Conservation (phyloP, 2,888 invertebrate genomes). For the Branchinecta sandiegonensis region DNA sequence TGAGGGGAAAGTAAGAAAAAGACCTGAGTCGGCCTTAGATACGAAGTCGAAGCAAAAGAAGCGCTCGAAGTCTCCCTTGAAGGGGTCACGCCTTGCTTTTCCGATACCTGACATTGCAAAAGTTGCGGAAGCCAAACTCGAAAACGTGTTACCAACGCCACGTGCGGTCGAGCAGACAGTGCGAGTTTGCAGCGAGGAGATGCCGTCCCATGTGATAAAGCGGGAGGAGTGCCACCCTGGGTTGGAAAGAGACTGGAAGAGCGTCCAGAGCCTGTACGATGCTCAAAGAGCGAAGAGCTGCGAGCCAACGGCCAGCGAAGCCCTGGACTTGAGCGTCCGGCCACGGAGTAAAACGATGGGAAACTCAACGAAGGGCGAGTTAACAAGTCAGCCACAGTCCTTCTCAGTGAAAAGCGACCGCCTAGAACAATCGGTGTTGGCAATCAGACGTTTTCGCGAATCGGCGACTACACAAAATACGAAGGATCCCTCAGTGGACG, state of each 20-base stretch:
- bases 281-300: neutral
- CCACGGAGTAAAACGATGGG: slow-evolving; percentile 4
- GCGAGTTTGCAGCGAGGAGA: too few relatives aligned
- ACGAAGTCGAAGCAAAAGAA: neutral
- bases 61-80: neutral
- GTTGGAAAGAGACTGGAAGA: too few relatives aligned
- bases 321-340: slow-evolving; percentile 12
- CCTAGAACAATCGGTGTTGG: neutral
- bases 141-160: too few relatives aligned
- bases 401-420: neutral
- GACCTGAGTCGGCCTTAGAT: neutral
- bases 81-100: neutral
- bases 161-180: too few relatives aligned
- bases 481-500: too few relatives aligned
- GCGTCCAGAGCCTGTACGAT: too few relatives aligned
- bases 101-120: too few relatives aligned
- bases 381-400: neutral
- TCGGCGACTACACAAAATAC: too few relatives aligned
- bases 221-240: too few relatives aligned
- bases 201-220: too few relatives aligned
- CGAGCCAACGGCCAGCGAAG: neutral
- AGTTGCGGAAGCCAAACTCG: too few relatives aligned
- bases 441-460: too few relatives aligned
- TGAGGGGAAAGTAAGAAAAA: neutral
- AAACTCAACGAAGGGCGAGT: neutral